These are phyloP conservation scores for Boulengerochromis microlepis DNA, from an alignment of 2,113 vertebrate genomes.

Conservation along the genomic window DNA sequence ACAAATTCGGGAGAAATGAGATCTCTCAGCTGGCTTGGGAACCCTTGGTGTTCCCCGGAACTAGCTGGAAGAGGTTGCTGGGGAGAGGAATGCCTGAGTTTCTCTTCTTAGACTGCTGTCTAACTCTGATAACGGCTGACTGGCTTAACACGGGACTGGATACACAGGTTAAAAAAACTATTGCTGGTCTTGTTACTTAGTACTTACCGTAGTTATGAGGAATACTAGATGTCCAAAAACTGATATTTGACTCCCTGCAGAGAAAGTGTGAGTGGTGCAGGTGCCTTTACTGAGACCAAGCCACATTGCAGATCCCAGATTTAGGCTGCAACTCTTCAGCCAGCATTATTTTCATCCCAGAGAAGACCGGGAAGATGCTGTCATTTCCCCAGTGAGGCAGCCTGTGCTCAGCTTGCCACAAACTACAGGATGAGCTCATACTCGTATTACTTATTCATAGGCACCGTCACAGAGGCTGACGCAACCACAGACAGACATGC, in stretches of 20 bases:
- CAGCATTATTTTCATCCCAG: background rate
- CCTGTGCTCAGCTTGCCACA: conserved; percentile 26
- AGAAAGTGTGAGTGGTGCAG: background rate
- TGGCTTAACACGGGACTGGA: background rate
- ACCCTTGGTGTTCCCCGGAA: background rate
- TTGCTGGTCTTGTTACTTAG: background rate
- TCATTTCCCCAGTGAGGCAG: conserved; percentile 48
- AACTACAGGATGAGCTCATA: conserved; percentile 60
- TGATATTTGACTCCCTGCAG: background rate
- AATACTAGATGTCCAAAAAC: background rate
- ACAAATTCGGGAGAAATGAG: accelerated
- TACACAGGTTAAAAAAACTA: background rate
- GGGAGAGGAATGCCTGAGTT: background rate
- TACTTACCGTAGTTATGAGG: background rate
- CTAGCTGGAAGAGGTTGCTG: background rate
- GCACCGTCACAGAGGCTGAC: conserved; percentile 32
- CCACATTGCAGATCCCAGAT: background rate
- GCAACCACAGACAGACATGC: conserved; percentile 5
- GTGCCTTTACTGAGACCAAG: background rate
- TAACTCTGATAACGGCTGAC: background rate
- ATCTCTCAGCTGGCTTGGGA: background rate
- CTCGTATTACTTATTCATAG: conserved; percentile 58
- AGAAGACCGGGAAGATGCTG: conserved; percentile 13
- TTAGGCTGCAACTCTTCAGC: background rate
- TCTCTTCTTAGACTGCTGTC: background rate